phyloP scores from a whole-genome alignment of 1,140 invertebrate species.

The Metaphire vulgaris region DNA sequence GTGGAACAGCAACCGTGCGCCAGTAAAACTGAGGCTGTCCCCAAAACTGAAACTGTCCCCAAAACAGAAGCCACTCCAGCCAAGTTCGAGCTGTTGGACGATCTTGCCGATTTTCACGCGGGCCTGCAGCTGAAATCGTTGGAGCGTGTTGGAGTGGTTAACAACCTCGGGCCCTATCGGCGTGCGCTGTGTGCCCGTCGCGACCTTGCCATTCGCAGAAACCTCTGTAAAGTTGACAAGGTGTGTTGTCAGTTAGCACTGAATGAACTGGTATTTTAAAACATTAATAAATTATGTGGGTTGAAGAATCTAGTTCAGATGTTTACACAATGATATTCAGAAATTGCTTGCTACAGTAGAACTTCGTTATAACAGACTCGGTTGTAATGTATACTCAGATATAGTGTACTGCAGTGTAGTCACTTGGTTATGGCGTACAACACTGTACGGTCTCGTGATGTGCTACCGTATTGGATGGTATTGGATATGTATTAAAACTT shows the following conservation, averaged over 20 bases:
- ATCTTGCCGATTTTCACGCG: constrained; percentile 38
- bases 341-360: background rate
- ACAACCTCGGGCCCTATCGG: constrained; percentile 43
- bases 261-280: background rate
- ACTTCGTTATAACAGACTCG: too few species aligned
- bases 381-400: too few species aligned
- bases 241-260: constrained; percentile 33
- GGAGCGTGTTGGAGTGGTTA: constrained; percentile 38
- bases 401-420: too few species aligned
- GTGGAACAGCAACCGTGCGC: too few species aligned
- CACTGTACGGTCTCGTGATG: too few species aligned
- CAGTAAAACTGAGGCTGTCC: background rate
- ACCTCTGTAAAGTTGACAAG: constrained; percentile 47
- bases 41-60: too few species aligned
- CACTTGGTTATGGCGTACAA: too few species aligned
- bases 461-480: too few species aligned
- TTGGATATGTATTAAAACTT: too few species aligned
- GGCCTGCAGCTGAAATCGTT: constrained; percentile 33
- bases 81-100: constrained; percentile 37
- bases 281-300: background rate
- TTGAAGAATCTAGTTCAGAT: background rate
- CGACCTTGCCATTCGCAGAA: constrained; percentile 46
- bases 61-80: constrained; percentile 6
- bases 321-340: background rate
- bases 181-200: constrained; percentile 46